phyloP scores from a whole-genome alignment of 2,888 invertebrate genomes.

The Tinea trinotella region DNA sequence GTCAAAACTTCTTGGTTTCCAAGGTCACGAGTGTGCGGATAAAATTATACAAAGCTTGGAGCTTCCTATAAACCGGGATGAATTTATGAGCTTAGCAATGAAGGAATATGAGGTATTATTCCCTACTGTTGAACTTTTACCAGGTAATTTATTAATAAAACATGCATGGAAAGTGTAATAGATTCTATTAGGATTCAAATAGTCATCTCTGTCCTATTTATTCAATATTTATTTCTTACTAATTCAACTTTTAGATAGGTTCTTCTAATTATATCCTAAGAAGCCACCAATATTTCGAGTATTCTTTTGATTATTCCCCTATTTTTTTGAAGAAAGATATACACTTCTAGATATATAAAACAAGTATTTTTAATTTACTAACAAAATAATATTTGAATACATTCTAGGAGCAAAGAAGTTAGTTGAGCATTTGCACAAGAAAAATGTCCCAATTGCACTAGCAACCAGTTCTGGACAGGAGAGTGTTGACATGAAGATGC shows the following conservation, averaged over 20 bases:
- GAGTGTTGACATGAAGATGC: slow-evolving; percentile 80
- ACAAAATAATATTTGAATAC: too few species aligned
- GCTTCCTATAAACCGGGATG: slow-evolving; percentile 75
- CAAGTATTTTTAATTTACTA: too few species aligned
- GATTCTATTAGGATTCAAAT: background rate
- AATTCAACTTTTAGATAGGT: too few species aligned
- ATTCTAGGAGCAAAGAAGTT: slow-evolving; percentile 81
- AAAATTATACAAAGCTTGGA: slow-evolving; percentile 72
- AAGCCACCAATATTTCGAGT: too few species aligned
- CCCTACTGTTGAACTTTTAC: slow-evolving; percentile 75
- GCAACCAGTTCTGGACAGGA: slow-evolving; percentile 87
- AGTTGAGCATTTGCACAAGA: slow-evolving; percentile 79
- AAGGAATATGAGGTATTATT: slow-evolving; percentile 71
- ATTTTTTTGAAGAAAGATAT: too few species aligned
- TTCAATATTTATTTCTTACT: too few species aligned
- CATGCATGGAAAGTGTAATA: background rate
- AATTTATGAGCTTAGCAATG: slow-evolving; percentile 73
- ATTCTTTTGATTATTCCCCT: too few species aligned
- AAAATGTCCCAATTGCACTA: slow-evolving; percentile 85
- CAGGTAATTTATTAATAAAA: slow-evolving; percentile 69
- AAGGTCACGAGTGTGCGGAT: slow-evolving; percentile 74
- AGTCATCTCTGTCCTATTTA: background rate
- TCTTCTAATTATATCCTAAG: too few species aligned
- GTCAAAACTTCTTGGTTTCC: slow-evolving; percentile 77
- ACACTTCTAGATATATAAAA: too few species aligned